Base-by-base conservation (phyloP, 2,888 invertebrate species). In the Neelides folsomi region DNA sequence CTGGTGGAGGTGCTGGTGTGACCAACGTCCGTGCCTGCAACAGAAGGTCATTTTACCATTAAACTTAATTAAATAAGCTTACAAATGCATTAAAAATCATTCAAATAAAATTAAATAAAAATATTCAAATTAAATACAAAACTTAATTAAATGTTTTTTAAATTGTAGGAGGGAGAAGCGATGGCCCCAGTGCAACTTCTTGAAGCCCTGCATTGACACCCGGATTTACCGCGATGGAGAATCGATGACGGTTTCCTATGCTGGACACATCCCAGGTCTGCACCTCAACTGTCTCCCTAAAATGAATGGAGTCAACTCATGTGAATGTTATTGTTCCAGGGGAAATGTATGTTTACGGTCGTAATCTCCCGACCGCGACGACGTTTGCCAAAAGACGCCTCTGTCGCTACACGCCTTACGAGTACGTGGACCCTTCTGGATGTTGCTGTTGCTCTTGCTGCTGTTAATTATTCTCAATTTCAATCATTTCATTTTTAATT, bases 351-450 rank as follows among this genome's bases (percentile, higher is more conserved):
- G 55, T 63, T 40, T 54, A 54, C 35, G 64, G 62, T 16, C 52
- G 60, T 12, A 64, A 60, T 51, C 54, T 64, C 12, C 62, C 64
- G 37, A 62, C 60, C 4, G 49, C 57, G 1, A 58, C 64, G 12
- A 59, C 59, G 2, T 64, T 62, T 39, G 58, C 59, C 2, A 64
- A 64, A 46, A 50, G 62, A 36, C 56, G 64, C 16, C 55, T 64
- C 6, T 62, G 62, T 42, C 53, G 52, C 15, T 64, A 57, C 53
- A 64, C 59, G 2, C 64, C 64, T 1, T 64, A 64, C 46, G 64
- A 64, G 38, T 64, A 51, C 41, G 55, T 62, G 15, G 64, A 62
- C 40, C 56, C 57, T 9, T 60, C 60, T 46, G 64, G 64, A 20
- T 62, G 62, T 36, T 62, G 62, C 52, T 55, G 27, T 7, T 7